Base-by-base conservation (phyloP, 2,113 vertebrate species). In the Phalacrocorax aristotelis region DNA sequence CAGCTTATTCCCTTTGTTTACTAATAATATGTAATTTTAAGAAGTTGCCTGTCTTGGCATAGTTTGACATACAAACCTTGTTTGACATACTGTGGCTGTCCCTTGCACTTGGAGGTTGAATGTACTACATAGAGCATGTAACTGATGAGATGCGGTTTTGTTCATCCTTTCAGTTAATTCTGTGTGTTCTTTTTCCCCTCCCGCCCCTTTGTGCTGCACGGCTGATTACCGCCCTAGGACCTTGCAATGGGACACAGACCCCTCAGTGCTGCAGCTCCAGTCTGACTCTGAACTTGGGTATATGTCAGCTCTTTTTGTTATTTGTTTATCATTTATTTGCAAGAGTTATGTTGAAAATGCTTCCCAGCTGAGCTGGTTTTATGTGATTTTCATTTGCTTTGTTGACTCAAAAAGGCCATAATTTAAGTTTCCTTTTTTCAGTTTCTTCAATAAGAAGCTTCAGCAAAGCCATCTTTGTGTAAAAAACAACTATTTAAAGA, bases 241-340 rank as follows among this genome's bases (percentile, higher is more conserved):
- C 96, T 98, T 99, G 98, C 99, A 99, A 98, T 99, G 99, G 99
- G 99, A 99, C 98, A 99, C 99, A 98, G 99, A 99, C 98, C 99
- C 99, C 95, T 99, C 99, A 98, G 99, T 99, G 98, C 98, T 99
- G 94, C 99, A 99, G 98, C 99, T 99, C 98, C 99, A 99, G 97
- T 99, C 98, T 95, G 99, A 99, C 98, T 99, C 99, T 97, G 99
- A 99, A 98, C 99, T 99, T 97, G 99, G 99, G 99, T 99, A 99
- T 97, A 98, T 98, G 97, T 98, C 96, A 90, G 97, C 95, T 98
- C 97, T 98, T 98, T 98, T 95, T 84, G 95, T 96, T 97, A 94
- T 29, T 97, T 23, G 46, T 94, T 93, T 89, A 60, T 86, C 12
- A 60, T 97, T 97, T 97, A 71, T 97, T 97, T 96, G 97, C 97